These are phyloP conservation scores for Adineta ricciae DNA, from an alignment of 2,888 invertebrate species.

Conservation along the genomic window DNA sequence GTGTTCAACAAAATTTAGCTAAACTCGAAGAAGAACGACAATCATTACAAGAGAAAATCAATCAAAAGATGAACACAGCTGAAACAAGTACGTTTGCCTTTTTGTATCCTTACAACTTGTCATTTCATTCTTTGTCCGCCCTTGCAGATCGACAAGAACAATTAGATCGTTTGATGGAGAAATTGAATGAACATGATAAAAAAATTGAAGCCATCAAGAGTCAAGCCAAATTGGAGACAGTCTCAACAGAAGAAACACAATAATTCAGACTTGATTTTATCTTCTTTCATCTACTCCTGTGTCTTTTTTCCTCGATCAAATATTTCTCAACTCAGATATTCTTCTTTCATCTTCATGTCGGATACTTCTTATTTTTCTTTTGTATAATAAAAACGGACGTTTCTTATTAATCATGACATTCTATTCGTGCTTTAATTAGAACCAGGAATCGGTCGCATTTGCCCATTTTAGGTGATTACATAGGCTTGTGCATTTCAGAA, in stretches of 20 bases:
- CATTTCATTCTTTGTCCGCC: too few relatives aligned
- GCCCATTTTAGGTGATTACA: too few relatives aligned
- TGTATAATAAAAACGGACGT: neutral
- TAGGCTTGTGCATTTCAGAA: too few relatives aligned
- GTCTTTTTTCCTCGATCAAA: neutral
- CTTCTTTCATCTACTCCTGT: neutral
- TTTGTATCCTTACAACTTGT: too few relatives aligned
- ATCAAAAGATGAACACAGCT: constrained; percentile 16
- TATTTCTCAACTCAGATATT: neutral
- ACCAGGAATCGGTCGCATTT: too few relatives aligned
- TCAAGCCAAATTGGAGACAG: neutral
- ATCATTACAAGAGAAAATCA: constrained; percentile 21
- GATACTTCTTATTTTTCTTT: neutral
- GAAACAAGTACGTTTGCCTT: neutral
- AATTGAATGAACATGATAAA: constrained; percentile 11
- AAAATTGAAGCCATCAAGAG: neutral
- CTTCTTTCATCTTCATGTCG: neutral
- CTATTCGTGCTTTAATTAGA: too few relatives aligned
- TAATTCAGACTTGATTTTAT: neutral
- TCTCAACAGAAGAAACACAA: neutral
- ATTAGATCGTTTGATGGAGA: constrained; percentile 5
- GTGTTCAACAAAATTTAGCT: neutral
- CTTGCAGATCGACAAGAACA: constrained; percentile 19
- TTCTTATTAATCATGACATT: neutral
- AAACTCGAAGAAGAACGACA: constrained; percentile 20